Percentiles rank a stretch among this genome's conserved stretches.
phyloP scores from a whole-genome alignment of 2,888 invertebrate species.

The Tetragnatha montana region DNA sequence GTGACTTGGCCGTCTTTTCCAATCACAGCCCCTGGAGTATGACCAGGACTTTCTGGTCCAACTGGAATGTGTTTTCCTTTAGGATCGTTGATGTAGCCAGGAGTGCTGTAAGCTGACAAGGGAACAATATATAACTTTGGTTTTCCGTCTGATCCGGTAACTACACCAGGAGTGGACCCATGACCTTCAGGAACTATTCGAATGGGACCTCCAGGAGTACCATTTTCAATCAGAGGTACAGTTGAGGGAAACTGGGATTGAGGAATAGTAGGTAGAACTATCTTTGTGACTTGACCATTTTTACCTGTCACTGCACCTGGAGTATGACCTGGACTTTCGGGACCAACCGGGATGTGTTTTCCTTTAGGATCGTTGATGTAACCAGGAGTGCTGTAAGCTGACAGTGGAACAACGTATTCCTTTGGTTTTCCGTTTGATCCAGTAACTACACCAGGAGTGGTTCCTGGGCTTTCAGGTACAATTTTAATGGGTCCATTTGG shows the following conservation, averaged over 20 bases:
- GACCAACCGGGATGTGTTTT: background rate
- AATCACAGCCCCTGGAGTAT: constrained; percentile 8
- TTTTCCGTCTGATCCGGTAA: constrained; percentile 28
- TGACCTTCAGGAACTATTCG: constrained; percentile 10
- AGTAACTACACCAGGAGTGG: constrained; percentile 26
- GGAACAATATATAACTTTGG: constrained; percentile 7
- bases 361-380: background rate
- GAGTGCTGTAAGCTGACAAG: background rate
- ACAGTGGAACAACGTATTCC: constrained; percentile 18
- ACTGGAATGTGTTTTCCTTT: background rate
- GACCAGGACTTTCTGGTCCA: constrained; percentile 14
- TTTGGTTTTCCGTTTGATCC: background rate
- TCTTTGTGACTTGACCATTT: background rate
- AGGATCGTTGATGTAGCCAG: constrained; percentile 9
- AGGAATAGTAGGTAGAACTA: no score
- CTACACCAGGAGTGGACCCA: constrained; percentile 18
- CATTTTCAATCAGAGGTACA: no score
- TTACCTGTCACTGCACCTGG: background rate
- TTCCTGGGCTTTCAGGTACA: constrained; percentile 25
- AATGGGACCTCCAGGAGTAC: constrained; percentile 12
- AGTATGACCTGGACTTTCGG: background rate
- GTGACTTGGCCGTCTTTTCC: background rate
- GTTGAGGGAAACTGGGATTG: no score
- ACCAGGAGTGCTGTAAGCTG: background rate
- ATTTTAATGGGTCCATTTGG: constrained; percentile 7